phyloP scores from a whole-genome alignment of 2,797 vertebrate species.

The Gymnodraco acuticeps region DNA sequence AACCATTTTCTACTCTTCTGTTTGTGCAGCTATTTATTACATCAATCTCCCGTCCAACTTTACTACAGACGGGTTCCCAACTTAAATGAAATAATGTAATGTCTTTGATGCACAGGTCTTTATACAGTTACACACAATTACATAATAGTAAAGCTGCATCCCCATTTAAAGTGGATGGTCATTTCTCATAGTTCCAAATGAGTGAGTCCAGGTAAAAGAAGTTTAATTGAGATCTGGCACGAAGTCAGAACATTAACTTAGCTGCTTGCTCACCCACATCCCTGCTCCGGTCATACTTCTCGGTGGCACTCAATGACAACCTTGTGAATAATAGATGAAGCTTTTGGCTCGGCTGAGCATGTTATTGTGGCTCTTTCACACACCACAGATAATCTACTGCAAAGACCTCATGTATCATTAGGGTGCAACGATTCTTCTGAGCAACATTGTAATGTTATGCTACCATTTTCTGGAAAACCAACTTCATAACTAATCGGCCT shows the following conservation, averaged over 20 bases:
- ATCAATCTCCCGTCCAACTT: not conserved
- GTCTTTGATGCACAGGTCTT: not conserved
- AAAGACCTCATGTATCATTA: constrained; percentile 1
- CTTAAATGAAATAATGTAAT: not conserved
- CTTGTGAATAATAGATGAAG: constrained; percentile 72
- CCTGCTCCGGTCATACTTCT: constrained; percentile 37
- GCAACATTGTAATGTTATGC: not conserved
- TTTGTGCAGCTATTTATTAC: too few relatives aligned
- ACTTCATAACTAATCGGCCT: too few relatives aligned
- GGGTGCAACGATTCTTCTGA: not conserved
- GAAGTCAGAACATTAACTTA: constrained; percentile 21
- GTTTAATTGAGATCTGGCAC: constrained; percentile 15
- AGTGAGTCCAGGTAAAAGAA: constrained; percentile 42
- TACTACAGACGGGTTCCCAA: not conserved
- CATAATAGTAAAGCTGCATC: not conserved
- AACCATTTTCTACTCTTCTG: too few relatives aligned
- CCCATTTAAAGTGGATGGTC: not conserved
- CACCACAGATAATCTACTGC: constrained; percentile 20
- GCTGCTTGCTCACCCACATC: constrained; percentile 15
- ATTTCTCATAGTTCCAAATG: constrained; percentile 27
- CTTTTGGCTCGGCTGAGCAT: constrained; percentile 48
- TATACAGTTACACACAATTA: not conserved
- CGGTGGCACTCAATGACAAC: constrained; percentile 49
- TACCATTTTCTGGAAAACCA: too few relatives aligned
- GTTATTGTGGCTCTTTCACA: constrained; percentile 50